Percentiles rank a stretch among this genome's conserved stretches.
These are phyloP conservation scores for Mus spicilegus DNA, from an alignment of 2,113 vertebrate genomes.

Conservation along the genomic window DNA sequence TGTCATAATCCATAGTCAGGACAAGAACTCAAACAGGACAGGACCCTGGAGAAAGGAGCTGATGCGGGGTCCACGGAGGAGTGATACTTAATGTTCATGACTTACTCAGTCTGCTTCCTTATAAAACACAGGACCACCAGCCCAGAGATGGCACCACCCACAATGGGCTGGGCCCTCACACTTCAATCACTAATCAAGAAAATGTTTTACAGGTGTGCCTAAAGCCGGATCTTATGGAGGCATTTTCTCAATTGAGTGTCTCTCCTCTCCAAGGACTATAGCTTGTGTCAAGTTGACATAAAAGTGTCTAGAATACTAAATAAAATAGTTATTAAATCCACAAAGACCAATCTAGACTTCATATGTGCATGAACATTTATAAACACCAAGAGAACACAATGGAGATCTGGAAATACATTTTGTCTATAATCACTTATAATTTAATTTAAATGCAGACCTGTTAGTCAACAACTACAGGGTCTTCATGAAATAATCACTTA, in stretches of 20 bases:
- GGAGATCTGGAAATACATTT: neutral
- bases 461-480: neutral
- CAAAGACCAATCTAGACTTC: constrained; percentile 21
- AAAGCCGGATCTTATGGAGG: neutral
- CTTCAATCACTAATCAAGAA: neutral
- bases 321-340: constrained; percentile 7
- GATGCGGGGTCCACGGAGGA: no score
- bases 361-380: constrained; percentile 12
- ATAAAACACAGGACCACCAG: neutral
- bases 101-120: neutral
- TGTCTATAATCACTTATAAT: neutral
- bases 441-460: constrained; percentile 23
- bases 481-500: neutral
- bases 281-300: neutral
- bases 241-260: no score
- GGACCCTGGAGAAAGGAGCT: neutral
- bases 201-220: neutral
- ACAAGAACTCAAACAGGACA: neutral
- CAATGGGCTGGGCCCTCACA: neutral
- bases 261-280: neutral
- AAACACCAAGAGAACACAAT: constrained; percentile 9
- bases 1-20: neutral
- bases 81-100: neutral
- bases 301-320: neutral
- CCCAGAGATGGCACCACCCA: neutral